Evolutionary conservation across 2,888 invertebrate species (phyloP), one percentile per base, ranked within the genome.

Genomic region (Bembecia ichneumoniformis): DNA sequence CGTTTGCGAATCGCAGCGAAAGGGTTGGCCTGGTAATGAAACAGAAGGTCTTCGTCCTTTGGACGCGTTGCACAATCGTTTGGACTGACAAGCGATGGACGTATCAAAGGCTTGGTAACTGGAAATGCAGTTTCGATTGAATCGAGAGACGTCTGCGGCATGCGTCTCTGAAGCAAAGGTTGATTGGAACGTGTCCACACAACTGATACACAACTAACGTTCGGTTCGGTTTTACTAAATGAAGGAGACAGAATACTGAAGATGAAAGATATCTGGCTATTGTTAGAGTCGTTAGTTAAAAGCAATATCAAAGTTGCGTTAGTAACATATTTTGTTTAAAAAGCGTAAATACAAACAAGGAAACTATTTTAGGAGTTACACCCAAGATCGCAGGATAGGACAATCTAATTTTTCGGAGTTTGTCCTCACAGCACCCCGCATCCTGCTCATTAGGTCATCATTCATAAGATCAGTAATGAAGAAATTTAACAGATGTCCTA

Each of bases 1-100:
- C 14, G 40, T 40, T 40, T 40, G 3, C 40, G 40, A 40, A 43
- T 49, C 13, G 14, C 40, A 40, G 40, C 40, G 40, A 40, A 40
- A 28, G 13, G 40, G 40, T 5, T 40, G 28, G 53, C 59, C 56
- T 63, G 55, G 58, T 61, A 55, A 59, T 60, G 60, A 58, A 60
- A 13, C n/a, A n/a, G 13, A 40, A 57, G 77, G 60, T 77, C 84
- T 63, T 43, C 60, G 50, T 63, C 46, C 47, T 44, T 51, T 72
- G 81, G 83, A 61, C 60, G 63, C 64, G 64, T 66, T 70, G 66
- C 66, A 79, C 81, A 83, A 81, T 83, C 80, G 79, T 79, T 75
- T 70, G 74, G 81, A 82, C 79, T 82, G 86, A 86, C 86, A 86
- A 81, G 71, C 81, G 86, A 83, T 80, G 84, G 86, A 84, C 82